Base-by-base conservation (phyloP, 1,140 invertebrate species). In the Zaprionus davidi region DNA sequence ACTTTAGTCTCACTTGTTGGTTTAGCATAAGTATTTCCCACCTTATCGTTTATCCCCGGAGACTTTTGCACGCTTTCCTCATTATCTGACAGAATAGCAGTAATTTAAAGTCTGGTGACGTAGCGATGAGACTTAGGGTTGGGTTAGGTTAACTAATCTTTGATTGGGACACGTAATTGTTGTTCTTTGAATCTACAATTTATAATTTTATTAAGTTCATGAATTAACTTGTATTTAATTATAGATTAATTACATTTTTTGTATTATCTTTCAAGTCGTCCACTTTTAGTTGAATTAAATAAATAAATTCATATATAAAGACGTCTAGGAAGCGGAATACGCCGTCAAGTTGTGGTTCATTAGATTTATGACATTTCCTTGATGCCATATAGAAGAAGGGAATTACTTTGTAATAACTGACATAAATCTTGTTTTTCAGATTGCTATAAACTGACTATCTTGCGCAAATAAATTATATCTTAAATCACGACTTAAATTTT, bases 1-100 rank as follows among this genome's bases (percentile, higher is more conserved):
- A 20, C 5, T 36, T 58, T 69, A 62, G 28, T 66, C 49, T 59
- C 57, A 64, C 53, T 70, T 63, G 34, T 57, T 53, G 3, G 22
- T 36, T 66, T 36, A 31, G 38, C 34, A 22, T 65, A 46, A 57
- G 55, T 22, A 17, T 57, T 57, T 66, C 62, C 70, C 68, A 71
- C 53, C 70, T 51, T 66, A 51, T 72, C 41, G 66, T 12, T 46
- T 17, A 34, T 17, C 11, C 13, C 1, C 17, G 20, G 12, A 26
- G 12, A 28, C 55, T 44, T 53, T 51, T 58, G 44, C 55, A 59
- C 63, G 20, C 44, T 53, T 66, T 22, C 11, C 24, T 51, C 41
- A 17, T 44, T 59, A 58, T 59, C 44, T 31, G 28, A 20, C 17
- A 17, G 5, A 38, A 3, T n/a, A 5, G 15, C n/a, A 5, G 5